Percentiles rank a stretch among this genome's conserved stretches.
These are phyloP conservation scores for Adrianichthys oophorus DNA, from an alignment of 2,797 vertebrate species.

Conservation along the genomic window DNA sequence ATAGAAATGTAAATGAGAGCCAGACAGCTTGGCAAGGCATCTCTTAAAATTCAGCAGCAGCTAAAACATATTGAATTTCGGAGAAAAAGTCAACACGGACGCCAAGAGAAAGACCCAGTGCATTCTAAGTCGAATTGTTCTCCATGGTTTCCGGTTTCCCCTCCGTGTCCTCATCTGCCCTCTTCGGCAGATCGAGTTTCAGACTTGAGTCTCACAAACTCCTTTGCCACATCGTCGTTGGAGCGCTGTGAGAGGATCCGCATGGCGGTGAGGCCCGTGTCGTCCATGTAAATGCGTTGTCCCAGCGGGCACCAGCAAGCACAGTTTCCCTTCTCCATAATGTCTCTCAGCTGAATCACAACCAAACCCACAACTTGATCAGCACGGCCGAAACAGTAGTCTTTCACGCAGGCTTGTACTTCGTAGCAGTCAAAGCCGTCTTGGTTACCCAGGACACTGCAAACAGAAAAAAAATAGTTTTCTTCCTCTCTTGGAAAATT, in stretches of 20 bases:
- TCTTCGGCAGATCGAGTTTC: constrained; percentile 92
- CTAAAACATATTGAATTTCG: constrained; percentile 35
- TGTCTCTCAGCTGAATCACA: constrained; percentile 89
- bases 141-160: background rate
- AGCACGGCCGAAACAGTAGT: constrained; percentile 97
- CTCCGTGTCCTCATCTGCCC: constrained; percentile 80
- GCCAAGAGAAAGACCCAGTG: background rate
- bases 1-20: constrained; percentile 20
- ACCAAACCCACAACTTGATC: constrained; percentile 90
- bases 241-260: constrained; percentile 96
- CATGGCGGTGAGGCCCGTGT: constrained; percentile 93
- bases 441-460: constrained; percentile 91
- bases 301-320: constrained; percentile 95
- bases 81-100: constrained; percentile 19
- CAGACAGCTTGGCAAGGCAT: constrained; percentile 18
- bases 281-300: constrained; percentile 90
- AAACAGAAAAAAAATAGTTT: constrained; percentile 4
- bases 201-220: constrained; percentile 95
- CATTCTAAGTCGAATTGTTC: background rate
- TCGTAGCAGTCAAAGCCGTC: constrained; percentile 93
- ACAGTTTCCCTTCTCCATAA: constrained; percentile 88
- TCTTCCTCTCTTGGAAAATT: background rate
- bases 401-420: constrained; percentile 94
- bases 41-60: constrained; percentile 38
- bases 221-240: constrained; percentile 94